phyloP scores from a whole-genome alignment of 2,797 vertebrate genomes.

The Poecilia picta region DNA sequence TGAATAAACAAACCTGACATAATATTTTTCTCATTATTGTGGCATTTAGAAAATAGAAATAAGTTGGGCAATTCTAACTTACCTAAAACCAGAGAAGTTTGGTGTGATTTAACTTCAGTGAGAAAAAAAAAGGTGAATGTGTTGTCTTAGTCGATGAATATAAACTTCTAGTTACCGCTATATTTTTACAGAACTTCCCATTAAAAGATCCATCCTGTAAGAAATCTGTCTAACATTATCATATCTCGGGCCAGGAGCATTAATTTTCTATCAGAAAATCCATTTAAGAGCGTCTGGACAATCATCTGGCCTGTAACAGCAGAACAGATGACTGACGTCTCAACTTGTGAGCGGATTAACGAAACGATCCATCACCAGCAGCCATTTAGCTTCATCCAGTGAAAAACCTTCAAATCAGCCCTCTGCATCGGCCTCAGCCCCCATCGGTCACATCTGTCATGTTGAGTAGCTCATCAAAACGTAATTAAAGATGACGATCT shows the following conservation, averaged over 20 bases:
- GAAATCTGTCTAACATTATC: constrained; percentile 11
- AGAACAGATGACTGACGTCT: constrained; percentile 34
- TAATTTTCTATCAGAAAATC: constrained; percentile 19
- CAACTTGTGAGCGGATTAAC: constrained; percentile 15
- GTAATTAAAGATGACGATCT: constrained; percentile 40
- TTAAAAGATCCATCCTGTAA: neutral
- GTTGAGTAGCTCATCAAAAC: constrained; percentile 32
- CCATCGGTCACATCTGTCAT: constrained; percentile 33
- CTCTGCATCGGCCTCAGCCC: constrained; percentile 14
- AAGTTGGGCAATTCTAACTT: neutral
- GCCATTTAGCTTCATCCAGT: constrained; percentile 26
- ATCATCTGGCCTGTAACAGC: neutral
- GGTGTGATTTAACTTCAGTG: neutral
- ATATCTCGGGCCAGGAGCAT: neutral
- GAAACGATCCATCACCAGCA: constrained; percentile 23
- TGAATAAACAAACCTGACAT: neutral
- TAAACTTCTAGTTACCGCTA: neutral
- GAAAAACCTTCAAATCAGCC: constrained; percentile 28
- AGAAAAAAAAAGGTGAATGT: neutral
- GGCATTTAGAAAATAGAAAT: neutral
- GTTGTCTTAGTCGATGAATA: neutral
- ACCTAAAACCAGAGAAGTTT: neutral
- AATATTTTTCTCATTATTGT: neutral
- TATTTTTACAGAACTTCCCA: neutral
- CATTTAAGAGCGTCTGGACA: constrained; percentile 13